Percentiles rank a stretch among this genome's conserved stretches.
These are phyloP conservation scores for Crypturellus tataupa DNA, from an alignment of 2,797 vertebrate genomes.

Conservation along the genomic window DNA sequence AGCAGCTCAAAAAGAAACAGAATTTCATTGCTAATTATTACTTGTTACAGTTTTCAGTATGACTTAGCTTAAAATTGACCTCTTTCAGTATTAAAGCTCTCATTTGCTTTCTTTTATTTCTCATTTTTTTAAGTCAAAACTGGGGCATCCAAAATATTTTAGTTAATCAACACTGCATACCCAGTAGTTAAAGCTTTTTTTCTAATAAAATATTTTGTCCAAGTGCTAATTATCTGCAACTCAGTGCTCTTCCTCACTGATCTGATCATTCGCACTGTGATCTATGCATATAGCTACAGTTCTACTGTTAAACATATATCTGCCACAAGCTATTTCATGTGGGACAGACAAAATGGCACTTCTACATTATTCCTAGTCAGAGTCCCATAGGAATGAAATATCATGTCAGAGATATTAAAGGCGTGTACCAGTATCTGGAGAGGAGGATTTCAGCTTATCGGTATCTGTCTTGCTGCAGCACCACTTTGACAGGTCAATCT, in stretches of 20 bases:
- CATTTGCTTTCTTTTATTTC: neutral
- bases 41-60: neutral
- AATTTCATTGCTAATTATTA: neutral
- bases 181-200: neutral
- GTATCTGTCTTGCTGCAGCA: neutral
- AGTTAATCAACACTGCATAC: neutral
- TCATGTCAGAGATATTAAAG: neutral
- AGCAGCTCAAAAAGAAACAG: neutral
- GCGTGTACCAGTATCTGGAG: neutral
- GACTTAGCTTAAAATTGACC: neutral
- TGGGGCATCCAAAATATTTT: neutral
- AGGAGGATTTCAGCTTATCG: neutral
- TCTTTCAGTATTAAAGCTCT: neutral
- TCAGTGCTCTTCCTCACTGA: neutral
- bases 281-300: neutral
- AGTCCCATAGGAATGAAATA: neutral
- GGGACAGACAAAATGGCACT: neutral
- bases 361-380: neutral
- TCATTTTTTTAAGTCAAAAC: neutral
- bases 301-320: neutral
- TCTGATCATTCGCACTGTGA: neutral
- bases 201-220: neutral
- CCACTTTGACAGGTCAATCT: neutral
- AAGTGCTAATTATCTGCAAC: neutral
- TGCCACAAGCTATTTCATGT: neutral